phyloP scores from a whole-genome alignment of 2,113 vertebrate genomes.

The Alouatta palliata region DNA sequence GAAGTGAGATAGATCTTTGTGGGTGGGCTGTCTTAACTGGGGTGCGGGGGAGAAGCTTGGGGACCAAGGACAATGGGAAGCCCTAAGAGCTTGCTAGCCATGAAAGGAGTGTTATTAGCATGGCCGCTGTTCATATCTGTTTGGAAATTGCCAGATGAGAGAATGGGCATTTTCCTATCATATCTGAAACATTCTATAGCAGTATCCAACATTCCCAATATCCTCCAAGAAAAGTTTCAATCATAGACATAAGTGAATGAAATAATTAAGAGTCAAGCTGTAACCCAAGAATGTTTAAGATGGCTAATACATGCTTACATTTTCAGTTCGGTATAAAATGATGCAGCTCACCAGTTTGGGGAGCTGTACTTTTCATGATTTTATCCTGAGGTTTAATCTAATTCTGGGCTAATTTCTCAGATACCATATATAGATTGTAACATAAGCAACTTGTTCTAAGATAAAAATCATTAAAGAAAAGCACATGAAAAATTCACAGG shows the following conservation, averaged over 20 bases:
- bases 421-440: not conserved
- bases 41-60: not conserved
- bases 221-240: not conserved
- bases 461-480: conserved; percentile 21
- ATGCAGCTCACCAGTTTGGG: not conserved
- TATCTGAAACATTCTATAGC: not conserved
- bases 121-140: not conserved
- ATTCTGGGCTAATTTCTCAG: not conserved
- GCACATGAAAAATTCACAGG: not conserved
- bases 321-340: not conserved
- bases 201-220: not conserved
- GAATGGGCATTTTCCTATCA: not conserved
- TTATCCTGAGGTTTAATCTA: not conserved
- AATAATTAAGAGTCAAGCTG: not conserved
- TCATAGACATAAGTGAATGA: not conserved
- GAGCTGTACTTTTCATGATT: not conserved
- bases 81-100: not conserved
- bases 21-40: not conserved
- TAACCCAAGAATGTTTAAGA: not conserved
- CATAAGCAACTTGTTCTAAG: not conserved
- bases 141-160: not conserved
- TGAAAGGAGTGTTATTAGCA: not conserved
- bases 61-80: not conserved
- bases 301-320: not conserved
- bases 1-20: not conserved